These are phyloP conservation scores for Gila orcuttii DNA, from an alignment of 2,113 vertebrate genomes.

Conservation along the genomic window DNA sequence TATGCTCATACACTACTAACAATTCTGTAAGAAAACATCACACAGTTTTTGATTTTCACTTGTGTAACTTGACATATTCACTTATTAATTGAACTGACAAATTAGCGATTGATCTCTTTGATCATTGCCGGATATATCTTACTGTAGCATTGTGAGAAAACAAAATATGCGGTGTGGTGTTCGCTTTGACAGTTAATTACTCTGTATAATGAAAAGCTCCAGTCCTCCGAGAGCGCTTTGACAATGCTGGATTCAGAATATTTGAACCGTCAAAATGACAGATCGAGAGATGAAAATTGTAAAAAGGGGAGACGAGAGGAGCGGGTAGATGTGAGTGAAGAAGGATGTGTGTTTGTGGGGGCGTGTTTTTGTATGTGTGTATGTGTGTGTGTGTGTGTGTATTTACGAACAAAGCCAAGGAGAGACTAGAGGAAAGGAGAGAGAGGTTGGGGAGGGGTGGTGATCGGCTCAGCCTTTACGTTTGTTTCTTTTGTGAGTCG, in stretches of 20 bases:
- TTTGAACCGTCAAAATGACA: constrained; percentile 47
- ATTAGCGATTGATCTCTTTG: constrained; percentile 17
- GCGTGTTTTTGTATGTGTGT: constrained; percentile 41
- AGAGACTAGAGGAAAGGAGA: constrained; percentile 4
- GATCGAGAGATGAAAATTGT: constrained; percentile 44
- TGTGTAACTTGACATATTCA: background rate
- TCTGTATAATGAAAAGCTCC: constrained; percentile 41
- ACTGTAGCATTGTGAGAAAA: constrained; percentile 5
- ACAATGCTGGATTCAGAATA: constrained; percentile 42
- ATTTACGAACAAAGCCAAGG: constrained; percentile 43
- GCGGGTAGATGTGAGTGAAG: constrained; percentile 43
- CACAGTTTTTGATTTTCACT: background rate
- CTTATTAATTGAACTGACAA: constrained; percentile 11
- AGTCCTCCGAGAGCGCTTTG: constrained; percentile 39
- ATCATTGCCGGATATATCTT: background rate
- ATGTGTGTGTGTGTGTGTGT: constrained; percentile 48
- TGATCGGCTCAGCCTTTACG: constrained; percentile 48
- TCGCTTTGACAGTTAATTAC: constrained; percentile 45
- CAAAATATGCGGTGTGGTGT: constrained; percentile 11
- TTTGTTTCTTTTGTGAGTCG: constrained; percentile 58
- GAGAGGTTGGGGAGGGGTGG: constrained; percentile 32
- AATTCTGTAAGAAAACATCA: constrained; percentile 1
- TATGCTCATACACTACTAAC: constrained; percentile 5
- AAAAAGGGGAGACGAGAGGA: constrained; percentile 43
- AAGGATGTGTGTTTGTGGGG: constrained; percentile 33